Evolutionary conservation across 2,888 invertebrate genomes (phyloP).

Genomic region (Folsomia manolachei): DNA sequence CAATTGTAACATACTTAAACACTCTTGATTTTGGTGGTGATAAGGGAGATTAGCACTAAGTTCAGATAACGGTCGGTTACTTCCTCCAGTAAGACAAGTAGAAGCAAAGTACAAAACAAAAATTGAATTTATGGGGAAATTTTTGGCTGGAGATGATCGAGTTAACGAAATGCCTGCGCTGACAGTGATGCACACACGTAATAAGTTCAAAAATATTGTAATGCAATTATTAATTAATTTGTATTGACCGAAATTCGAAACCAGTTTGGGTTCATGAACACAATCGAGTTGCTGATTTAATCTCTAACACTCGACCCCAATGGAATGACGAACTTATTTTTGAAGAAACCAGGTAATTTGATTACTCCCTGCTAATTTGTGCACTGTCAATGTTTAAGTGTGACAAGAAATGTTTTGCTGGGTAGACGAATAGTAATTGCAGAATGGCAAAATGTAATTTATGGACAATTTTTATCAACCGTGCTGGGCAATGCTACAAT

Average conservation of each 20-base stretch:
- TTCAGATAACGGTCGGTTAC: conserved; percentile 29
- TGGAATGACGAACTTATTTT: conserved; percentile 28
- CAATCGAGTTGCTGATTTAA: conserved; percentile 28
- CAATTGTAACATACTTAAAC: neutral
- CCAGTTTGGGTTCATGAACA: conserved; percentile 34
- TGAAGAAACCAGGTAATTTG: conserved; percentile 19
- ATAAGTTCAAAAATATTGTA: neutral
- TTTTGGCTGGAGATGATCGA: conserved; percentile 47
- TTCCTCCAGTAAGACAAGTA: conserved; percentile 45
- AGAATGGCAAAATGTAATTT: conserved; percentile 20
- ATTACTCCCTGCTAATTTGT: too few relatives aligned
- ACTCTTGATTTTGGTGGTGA: too few relatives aligned
- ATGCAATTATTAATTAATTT: neutral
- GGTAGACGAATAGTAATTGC: conserved; percentile 24
- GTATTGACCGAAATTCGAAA: too few relatives aligned
- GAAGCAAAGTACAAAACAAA: conserved; percentile 30
- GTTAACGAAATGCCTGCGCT: conserved; percentile 51
- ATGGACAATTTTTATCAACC: conserved; percentile 8
- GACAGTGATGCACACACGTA: conserved; percentile 47
- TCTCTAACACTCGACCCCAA: conserved; percentile 1
- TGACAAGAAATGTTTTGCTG: too few relatives aligned
- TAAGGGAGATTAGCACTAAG: conserved; percentile 37
- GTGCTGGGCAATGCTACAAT: conserved; percentile 9
- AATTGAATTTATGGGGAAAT: conserved; percentile 49
- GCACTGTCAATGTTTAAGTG: too few relatives aligned